A percentile compares a stretch with the other conserved stretches of the same genome.
Conservation (phyloP, 37 sponge, comb jelly and placozoan genomes). For the Axinella damicornis region DNA sequence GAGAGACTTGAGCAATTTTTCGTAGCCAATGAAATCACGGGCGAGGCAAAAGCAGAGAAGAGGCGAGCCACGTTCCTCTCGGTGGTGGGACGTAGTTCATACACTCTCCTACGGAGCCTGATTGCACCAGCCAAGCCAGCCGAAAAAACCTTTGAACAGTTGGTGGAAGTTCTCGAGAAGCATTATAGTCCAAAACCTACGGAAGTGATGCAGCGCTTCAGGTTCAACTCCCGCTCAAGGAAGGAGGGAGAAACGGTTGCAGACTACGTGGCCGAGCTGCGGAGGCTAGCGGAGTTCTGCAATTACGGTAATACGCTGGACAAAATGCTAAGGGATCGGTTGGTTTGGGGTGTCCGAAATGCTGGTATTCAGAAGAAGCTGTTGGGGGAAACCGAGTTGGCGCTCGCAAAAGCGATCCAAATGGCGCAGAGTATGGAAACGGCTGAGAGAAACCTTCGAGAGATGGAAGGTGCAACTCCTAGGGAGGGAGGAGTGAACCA, state of each 20-base stretch:
- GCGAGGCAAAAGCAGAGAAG: neutral
- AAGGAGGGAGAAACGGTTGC: too few species aligned
- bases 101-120: neutral
- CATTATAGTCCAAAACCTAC: neutral
- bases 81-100: neutral
- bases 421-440: slow-evolving; percentile 9
- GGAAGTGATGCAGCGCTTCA: neutral
- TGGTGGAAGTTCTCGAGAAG: neutral
- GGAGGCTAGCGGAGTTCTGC: too few species aligned
- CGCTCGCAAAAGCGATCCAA: neutral
- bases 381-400: slow-evolving; percentile 3
- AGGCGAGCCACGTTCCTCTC: neutral
- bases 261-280: too few species aligned
- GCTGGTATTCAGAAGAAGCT: slow-evolving; percentile 10
- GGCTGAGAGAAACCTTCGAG: slow-evolving; percentile 1
- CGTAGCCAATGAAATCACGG: neutral
- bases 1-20: neutral
- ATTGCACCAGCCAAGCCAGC: neutral
- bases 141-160: neutral
- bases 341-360: slow-evolving; percentile 39
- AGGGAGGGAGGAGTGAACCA: neutral
- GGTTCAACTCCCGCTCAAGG: too few species aligned
- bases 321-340: slow-evolving; percentile 17
- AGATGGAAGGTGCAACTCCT: neutral
- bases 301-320: neutral